phyloP scores from a whole-genome alignment of 2,888 invertebrate genomes.

The Papilio demoleus region DNA sequence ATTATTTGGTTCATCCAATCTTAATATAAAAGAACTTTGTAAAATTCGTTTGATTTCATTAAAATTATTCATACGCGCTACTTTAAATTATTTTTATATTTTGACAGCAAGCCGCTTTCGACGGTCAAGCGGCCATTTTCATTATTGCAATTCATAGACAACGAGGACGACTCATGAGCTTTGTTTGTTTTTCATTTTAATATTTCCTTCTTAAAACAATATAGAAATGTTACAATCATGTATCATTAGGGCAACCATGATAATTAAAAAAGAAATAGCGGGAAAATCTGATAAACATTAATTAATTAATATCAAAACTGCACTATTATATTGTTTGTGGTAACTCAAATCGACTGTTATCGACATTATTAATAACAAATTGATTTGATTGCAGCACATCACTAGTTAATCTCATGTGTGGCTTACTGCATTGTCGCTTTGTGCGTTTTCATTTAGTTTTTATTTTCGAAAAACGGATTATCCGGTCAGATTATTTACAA shows the following conservation, averaged over 20 bases:
- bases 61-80: constrained; percentile 60
- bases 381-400: constrained; percentile 35
- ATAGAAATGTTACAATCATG: neutral
- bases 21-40: constrained; percentile 54
- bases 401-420: constrained; percentile 46
- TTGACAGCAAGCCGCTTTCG: constrained; percentile 83
- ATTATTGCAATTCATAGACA: constrained; percentile 52
- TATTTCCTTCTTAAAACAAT: neutral
- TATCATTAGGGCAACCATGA: neutral
- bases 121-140: constrained; percentile 79
- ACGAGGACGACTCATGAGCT: constrained; percentile 37
- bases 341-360: constrained; percentile 13
- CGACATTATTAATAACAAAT: constrained; percentile 28
- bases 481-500: constrained; percentile 43
- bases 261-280: neutral
- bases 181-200: constrained; percentile 39
- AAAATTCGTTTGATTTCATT: constrained; percentile 53
- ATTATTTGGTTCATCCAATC: constrained; percentile 62
- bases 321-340: constrained; percentile 1
- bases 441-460: constrained; percentile 56
- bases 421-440: constrained; percentile 49
- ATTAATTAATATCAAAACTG: neutral
- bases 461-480: constrained; percentile 43
- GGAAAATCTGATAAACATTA: neutral
- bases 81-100: constrained; percentile 69